These are phyloP conservation scores for Leptinotarsa peninsularis DNA, from an alignment of 2,888 invertebrate genomes.

Conservation along the genomic window DNA sequence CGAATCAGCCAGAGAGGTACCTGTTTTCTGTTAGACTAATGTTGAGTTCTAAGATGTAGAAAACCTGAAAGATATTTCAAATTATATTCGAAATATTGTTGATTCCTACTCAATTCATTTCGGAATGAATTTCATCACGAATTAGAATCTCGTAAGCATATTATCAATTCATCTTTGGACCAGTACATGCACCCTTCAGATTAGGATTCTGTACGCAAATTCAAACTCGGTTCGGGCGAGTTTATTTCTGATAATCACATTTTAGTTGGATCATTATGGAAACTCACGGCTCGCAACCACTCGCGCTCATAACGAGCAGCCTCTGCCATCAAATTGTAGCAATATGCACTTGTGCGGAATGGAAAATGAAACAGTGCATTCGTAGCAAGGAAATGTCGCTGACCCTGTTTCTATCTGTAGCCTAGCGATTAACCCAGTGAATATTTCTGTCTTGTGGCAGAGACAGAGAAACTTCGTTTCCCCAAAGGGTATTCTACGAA, in stretches of 20 bases:
- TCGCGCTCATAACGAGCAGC: constrained; percentile 37
- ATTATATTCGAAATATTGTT: too few relatives aligned
- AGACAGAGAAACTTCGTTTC: too few relatives aligned
- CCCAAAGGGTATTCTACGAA: too few relatives aligned
- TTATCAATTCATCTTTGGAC: background rate
- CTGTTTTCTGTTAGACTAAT: too few relatives aligned
- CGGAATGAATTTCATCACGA: background rate
- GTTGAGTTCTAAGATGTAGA: too few relatives aligned
- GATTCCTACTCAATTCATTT: too few relatives aligned
- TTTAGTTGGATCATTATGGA: constrained; percentile 51
- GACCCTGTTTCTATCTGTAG: background rate
- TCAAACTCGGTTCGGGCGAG: background rate
- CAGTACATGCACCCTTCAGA: background rate
- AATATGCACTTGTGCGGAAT: constrained; percentile 7
- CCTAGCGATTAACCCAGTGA: background rate
- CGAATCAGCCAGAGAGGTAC: too few relatives aligned
- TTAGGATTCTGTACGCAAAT: background rate
- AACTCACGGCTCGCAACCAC: constrained; percentile 44
- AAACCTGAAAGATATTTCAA: too few relatives aligned
- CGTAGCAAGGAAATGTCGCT: background rate
- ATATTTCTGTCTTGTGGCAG: too few relatives aligned
- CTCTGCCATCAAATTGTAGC: constrained; percentile 12
- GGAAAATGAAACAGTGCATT: constrained; percentile 10
- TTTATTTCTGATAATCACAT: constrained; percentile 44
- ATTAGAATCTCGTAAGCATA: background rate